Conservation (phyloP, 2,113 vertebrate genomes). For the Notiomystis cincta region DNA sequence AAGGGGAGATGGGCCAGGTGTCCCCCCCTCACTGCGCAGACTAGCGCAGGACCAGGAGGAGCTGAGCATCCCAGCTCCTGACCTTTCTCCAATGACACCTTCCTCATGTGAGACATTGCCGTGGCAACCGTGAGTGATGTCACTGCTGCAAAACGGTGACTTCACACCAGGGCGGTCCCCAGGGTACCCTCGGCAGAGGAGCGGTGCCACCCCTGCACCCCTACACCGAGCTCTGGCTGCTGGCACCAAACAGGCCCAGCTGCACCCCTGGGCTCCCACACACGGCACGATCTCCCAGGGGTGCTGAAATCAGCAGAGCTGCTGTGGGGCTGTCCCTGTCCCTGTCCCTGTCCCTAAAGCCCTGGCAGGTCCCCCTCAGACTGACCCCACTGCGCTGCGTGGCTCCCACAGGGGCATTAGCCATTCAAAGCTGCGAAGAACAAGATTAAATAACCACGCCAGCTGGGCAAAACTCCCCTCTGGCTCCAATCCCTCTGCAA, state of each 20-base stretch:
- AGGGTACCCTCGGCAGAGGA: neutral
- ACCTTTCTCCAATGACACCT: constrained; percentile 52
- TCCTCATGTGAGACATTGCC: neutral
- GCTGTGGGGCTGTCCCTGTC: neutral
- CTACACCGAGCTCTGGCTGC: rapidly evolving
- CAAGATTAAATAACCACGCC: neutral
- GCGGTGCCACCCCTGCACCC: neutral
- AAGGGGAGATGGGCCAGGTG: too few relatives aligned
- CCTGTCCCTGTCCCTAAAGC: neutral
- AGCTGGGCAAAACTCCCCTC: neutral
- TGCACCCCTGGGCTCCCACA: neutral
- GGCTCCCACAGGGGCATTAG: neutral
- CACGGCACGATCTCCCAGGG: rapidly evolving
- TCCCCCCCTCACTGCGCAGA: neutral
- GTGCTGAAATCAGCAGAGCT: neutral
- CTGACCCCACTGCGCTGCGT: neutral
- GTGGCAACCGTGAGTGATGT: constrained; percentile 23
- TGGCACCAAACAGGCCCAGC: neutral
- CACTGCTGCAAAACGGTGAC: constrained; percentile 24
- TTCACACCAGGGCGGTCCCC: constrained; percentile 18
- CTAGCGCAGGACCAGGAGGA: neutral
- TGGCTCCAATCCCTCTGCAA: constrained; percentile 3
- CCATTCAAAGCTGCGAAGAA: neutral
- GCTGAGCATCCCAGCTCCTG: constrained; percentile 5
- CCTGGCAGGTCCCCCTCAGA: neutral